Conservation (phyloP, 2,113 vertebrate genomes). For the Monarcha castaneiventris region DNA sequence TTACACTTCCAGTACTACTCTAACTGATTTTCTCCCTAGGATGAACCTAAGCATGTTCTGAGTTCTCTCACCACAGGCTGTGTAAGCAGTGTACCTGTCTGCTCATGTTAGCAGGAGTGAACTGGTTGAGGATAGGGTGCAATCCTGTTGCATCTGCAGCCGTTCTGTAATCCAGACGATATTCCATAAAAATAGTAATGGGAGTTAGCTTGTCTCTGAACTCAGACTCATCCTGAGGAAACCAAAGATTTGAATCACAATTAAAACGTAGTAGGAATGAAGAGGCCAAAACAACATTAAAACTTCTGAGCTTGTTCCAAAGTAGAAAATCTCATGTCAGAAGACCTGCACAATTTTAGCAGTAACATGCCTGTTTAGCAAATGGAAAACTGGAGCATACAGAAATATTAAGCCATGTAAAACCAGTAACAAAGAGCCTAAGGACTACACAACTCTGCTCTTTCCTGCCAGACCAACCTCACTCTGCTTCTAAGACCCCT, state of each 20-base stretch:
- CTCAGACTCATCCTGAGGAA: slow-evolving; percentile 87
- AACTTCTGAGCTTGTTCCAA: not conserved
- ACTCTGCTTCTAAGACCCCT: not conserved
- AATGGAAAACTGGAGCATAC: not conserved
- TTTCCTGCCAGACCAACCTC: not conserved
- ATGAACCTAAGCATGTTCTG: not conserved
- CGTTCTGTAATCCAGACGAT: slow-evolving; percentile 83
- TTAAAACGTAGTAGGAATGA: not conserved
- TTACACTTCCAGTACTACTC: not conserved
- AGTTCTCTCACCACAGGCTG: not conserved
- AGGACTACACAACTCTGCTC: not conserved
- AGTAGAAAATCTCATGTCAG: not conserved
- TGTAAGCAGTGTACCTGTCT: slow-evolving; percentile 81
- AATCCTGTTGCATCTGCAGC: slow-evolving; percentile 84
- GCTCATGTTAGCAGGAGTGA: slow-evolving; percentile 86
- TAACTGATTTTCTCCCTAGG: not conserved
- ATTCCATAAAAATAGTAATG: slow-evolving; percentile 93
- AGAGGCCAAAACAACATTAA: not conserved
- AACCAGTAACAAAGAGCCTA: not conserved
- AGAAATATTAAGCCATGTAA: not conserved
- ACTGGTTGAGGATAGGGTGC: slow-evolving; percentile 87
- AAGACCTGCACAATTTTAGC: not conserved
- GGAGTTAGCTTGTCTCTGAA: slow-evolving; percentile 96
- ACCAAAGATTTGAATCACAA: not conserved
- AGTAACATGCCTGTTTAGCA: not conserved